Conservation (phyloP, 2,797 vertebrate genomes). For the Oreochromis grahami region DNA sequence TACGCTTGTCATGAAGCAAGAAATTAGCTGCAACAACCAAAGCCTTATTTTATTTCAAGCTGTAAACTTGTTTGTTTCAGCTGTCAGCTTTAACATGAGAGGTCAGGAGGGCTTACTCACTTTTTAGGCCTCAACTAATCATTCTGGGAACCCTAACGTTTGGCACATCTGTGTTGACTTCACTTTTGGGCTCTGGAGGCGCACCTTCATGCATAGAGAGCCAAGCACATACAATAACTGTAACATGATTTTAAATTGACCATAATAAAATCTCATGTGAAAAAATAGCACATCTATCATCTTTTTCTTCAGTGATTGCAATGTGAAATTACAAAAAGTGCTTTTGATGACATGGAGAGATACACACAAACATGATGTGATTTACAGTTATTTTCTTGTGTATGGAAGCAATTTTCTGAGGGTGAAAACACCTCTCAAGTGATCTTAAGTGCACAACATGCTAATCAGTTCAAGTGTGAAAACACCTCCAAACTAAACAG, state of each 20-base stretch:
- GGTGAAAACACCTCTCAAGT: background rate
- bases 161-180: background rate
- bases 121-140: background rate
- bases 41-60: background rate
- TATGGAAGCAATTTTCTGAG: background rate
- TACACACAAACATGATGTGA: background rate
- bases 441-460: background rate
- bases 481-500: conserved; percentile 6
- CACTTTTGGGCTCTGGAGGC: background rate
- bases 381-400: background rate
- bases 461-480: background rate
- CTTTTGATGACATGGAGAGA: background rate
- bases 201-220: background rate
- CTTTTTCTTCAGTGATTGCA: background rate
- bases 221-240: fast-evolving
- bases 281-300: background rate
- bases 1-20: background rate
- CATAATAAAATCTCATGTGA: background rate
- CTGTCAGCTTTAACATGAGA: background rate
- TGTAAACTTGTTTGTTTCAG: background rate
- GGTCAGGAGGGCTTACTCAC: background rate
- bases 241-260: background rate
- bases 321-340: background rate
- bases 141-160: background rate
- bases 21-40: background rate